Base-by-base conservation (phyloP, 2,113 vertebrate genomes). In the Dendrocopos noguchii region DNA sequence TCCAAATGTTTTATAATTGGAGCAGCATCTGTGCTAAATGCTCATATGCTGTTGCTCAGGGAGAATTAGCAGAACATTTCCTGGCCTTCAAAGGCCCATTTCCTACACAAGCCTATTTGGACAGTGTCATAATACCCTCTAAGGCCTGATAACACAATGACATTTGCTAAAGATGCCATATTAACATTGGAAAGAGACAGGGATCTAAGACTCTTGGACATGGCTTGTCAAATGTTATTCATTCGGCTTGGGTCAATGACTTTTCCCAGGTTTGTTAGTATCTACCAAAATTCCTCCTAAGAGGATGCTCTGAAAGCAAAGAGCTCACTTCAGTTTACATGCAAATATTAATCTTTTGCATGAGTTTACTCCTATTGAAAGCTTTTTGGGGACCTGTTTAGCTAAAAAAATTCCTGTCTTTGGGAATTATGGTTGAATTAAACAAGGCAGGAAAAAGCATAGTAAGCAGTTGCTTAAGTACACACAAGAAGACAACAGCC, bases 81-180 rank as follows among this genome's bases (percentile, higher is more conserved):
- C 29, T 53, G 72, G 65, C 24, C 60, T 77, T 84, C 59, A 34
- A 63, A 88, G 55, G 47, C 53, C 34, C 29, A 7, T 88, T 78
- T 77, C 50, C 70, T 50, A 15, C 33, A 18, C 20, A 25, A 68
- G 33, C 52, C 66, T 1, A 0, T 75, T 79, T 47, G 65, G 80
- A 66, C 12, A 60, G 21, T 2, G 5, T 6, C 57, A 1, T 0
- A 13, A 7, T 7, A 16, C 65, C 88, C 77, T 36, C 55, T 0
- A 21, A 75, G 72, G 55, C 25, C 72, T 77, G 64, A 28, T 31
- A 88, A 44, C 44, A 85, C 33, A 10, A 18, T 1, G 12, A 15
- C 5, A 12, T 42, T 65, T 77, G 71, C 34, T 46, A 47, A 44
- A 15, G 34, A 25, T 18, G 39, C 24, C 1, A 3, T 44, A 24